These are phyloP conservation scores for Brachypteracias leptosomus DNA, from an alignment of 2,113 vertebrate species.

Conservation along the genomic window DNA sequence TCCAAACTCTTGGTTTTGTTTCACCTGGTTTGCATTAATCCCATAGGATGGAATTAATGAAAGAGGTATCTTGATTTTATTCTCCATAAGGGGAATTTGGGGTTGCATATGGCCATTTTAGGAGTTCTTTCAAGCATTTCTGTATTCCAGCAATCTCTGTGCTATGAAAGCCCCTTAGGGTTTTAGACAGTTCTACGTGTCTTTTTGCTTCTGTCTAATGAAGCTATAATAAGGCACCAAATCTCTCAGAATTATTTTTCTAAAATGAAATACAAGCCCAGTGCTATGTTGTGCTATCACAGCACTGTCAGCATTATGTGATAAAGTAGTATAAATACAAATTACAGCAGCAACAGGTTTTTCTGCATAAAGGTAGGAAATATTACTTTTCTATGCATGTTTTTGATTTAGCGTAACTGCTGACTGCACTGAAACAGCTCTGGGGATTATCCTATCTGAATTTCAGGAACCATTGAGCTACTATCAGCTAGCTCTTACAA, in stretches of 20 bases:
- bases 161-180: neutral
- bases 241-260: neutral
- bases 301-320: neutral
- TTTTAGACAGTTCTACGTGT: neutral
- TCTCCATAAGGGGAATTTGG: neutral
- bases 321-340: constrained; percentile 1
- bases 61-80: neutral
- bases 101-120: neutral
- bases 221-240: neutral
- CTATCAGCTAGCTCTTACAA: neutral
- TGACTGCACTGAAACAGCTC: neutral
- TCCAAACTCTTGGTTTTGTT: neutral
- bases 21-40: neutral
- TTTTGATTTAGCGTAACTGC: neutral
- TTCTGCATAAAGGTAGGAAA: neutral
- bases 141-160: neutral
- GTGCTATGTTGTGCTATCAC: neutral
- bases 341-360: neutral
- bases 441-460: neutral
- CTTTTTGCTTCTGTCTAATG: neutral
- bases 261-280: neutral
- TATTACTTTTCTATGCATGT: neutral
- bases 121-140: neutral
- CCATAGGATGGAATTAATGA: neutral
- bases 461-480: neutral